Percentiles rank a stretch among this genome's conserved stretches.
phyloP scores from a whole-genome alignment of 2,113 vertebrate genomes.

The Nannospalax galili region DNA sequence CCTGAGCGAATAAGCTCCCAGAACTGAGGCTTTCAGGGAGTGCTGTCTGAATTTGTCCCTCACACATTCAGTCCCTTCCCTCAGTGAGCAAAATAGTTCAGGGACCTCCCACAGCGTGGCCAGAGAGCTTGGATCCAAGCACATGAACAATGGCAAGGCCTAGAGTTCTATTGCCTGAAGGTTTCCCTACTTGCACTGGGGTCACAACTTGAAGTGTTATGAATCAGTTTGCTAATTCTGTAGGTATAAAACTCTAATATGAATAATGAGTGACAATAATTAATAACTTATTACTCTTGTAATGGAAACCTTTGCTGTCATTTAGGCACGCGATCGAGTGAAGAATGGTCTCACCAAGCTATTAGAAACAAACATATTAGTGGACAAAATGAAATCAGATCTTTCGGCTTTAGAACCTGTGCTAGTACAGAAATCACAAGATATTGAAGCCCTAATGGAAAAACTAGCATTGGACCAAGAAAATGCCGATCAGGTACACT shows the following conservation, averaged over 20 bases:
- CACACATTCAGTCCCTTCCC: too few relatives aligned
- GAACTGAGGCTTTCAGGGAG: neutral
- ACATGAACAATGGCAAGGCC: neutral
- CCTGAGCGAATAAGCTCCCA: neutral
- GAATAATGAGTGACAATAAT: neutral
- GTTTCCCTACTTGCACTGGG: neutral
- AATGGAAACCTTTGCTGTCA: slow-evolving; percentile 51
- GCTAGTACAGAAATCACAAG: slow-evolving; percentile 89
- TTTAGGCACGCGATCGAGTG: slow-evolving; percentile 90
- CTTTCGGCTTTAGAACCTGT: slow-evolving; percentile 91
- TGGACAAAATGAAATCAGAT: slow-evolving; percentile 92
- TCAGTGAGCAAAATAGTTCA: neutral
- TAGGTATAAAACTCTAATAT: neutral
- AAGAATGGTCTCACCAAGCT: slow-evolving; percentile 91
- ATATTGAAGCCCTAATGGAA: slow-evolving; percentile 90
- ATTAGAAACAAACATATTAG: slow-evolving; percentile 90
- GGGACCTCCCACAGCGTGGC: neutral
- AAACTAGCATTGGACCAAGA: slow-evolving; percentile 90
- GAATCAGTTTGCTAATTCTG: neutral
- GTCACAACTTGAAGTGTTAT: neutral
- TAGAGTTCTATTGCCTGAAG: neutral
- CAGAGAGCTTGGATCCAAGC: neutral
- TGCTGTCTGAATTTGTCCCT: neutral
- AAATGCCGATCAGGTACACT: slow-evolving; percentile 88
- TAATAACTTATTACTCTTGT: neutral